Evolutionary conservation across 1,140 invertebrate genomes (phyloP), one percentile per base, ranked within the genome.

Genomic region (Ptiloglossa arizonensis): DNA sequence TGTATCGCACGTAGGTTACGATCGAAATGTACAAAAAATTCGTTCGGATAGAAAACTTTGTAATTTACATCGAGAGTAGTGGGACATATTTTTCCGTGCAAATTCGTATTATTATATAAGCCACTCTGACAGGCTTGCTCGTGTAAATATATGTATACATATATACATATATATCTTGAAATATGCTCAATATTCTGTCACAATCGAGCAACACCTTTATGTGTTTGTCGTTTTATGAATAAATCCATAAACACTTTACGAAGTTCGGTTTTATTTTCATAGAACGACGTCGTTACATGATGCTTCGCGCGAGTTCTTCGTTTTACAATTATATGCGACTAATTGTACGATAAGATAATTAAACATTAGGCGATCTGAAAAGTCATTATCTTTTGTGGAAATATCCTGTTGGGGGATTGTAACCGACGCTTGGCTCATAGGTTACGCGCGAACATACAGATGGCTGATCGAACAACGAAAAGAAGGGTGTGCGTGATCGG

Each of bases 401-500:
- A n/a, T 50, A 17, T 3, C 11, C 0, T 13, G 13, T 2, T 13
- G n/a, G 46, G 17, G 0, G 17, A n/a, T 19, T 50, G 17, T n/a
- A 2, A 24, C 1, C 8, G 50, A 52, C 24, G 0, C n/a, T 62
- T 44, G 32, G 1, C 6, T 32, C 35, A 19, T 50, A 76, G 64
- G 54, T 69, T 60, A 69, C 29, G 54, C 27, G 8, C 4, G 9
- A 35, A 13, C 5, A 29, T 17, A n/a, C n/a, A 71, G 44, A 87
- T 86, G 87, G 67, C 60, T 8, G 22, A 72, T 6, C 44, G 8
- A 8, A 22, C 11, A 5, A 22, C 5, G 52, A 86, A 83, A 75
- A 92, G 91, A 79, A 93, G 93, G 44, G 94, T 96, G 9, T 95
- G 94, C 83, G 94, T 97, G 11, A 94, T 97, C 74, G 97, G 97